Conservation (phyloP, 2,888 invertebrate genomes). For the Hirtodrosophila duncani region DNA sequence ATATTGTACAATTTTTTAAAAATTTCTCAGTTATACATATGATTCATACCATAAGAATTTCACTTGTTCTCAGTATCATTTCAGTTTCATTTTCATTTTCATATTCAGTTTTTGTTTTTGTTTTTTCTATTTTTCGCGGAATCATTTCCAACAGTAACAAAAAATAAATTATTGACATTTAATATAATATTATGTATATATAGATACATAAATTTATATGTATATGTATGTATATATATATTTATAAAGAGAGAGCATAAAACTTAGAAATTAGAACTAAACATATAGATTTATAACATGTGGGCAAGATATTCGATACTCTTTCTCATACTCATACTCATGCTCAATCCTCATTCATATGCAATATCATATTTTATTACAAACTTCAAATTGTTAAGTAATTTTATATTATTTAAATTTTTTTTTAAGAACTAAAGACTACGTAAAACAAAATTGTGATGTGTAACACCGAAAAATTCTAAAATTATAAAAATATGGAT, state of each 20-base stretch:
- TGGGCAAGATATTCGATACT: slow-evolving; percentile 70
- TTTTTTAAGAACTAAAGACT: slow-evolving; percentile 39
- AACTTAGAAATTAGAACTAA: slow-evolving; percentile 57
- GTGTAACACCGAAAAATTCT: slow-evolving; percentile 60
- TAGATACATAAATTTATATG: slow-evolving; percentile 18
- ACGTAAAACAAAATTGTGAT: slow-evolving; percentile 68
- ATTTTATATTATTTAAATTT: slow-evolving; percentile 31
- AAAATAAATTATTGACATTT: slow-evolving; percentile 72
- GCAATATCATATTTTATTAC: slow-evolving; percentile 27
- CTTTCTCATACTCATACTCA: slow-evolving; percentile 28
- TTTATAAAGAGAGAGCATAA: slow-evolving; percentile 63
- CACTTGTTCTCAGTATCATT: slow-evolving; percentile 27
- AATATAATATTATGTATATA: slow-evolving; percentile 23
- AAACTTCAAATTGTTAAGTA: slow-evolving; percentile 12
- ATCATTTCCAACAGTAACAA: slow-evolving; percentile 70
- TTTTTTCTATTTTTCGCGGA: slow-evolving; percentile 71
- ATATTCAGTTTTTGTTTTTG: slow-evolving; percentile 27
- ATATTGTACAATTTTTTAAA: slow-evolving; percentile 68
- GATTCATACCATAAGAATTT: slow-evolving; percentile 12
- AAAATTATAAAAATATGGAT: slow-evolving; percentile 25
- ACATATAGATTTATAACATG: slow-evolving; percentile 66
- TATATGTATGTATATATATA: slow-evolving; percentile 23
- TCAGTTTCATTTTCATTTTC: slow-evolving; percentile 43
- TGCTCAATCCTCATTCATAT: slow-evolving; percentile 16
- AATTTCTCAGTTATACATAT: slow-evolving; percentile 53